Conservation (phyloP, 2,888 invertebrate genomes). For the Disparrhopalites patrizii region DNA sequence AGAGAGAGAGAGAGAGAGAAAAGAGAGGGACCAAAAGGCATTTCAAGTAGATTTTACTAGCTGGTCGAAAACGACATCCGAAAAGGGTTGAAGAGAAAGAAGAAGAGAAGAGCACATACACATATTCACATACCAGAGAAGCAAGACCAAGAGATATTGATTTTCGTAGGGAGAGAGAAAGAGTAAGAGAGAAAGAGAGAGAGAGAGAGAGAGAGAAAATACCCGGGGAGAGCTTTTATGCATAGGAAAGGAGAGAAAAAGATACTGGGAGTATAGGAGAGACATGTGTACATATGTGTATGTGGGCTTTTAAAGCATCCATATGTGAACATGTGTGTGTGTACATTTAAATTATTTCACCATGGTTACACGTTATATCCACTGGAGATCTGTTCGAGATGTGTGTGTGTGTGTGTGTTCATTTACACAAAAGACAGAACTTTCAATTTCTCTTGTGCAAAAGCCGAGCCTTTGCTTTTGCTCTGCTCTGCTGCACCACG, state of each 20-base stretch:
- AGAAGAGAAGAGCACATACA: constrained; percentile 2
- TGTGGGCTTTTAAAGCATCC: constrained; percentile 22
- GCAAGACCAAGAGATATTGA: constrained; percentile 19
- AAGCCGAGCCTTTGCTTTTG: constrained; percentile 11
- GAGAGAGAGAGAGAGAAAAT: constrained; percentile 11
- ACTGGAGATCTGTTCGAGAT: constrained; percentile 20
- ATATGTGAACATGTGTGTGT: constrained; percentile 17
- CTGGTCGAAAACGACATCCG: constrained; percentile 12
- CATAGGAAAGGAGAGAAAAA: constrained; percentile 4
- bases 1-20: constrained; percentile 8
- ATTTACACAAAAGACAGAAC: constrained; percentile 25
- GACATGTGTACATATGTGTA: constrained; percentile 5
- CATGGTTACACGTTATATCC: constrained; percentile 26
- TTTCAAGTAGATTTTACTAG: background rate
- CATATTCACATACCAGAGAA: constrained; percentile 7
- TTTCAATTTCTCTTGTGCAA: constrained; percentile 22
- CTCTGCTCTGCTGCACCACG: constrained; percentile 5
- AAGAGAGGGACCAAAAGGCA: background rate
- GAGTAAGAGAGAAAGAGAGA: background rate
- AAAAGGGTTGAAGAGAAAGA: constrained; percentile 12
- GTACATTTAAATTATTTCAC: constrained; percentile 30
- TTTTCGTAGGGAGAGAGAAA: background rate
- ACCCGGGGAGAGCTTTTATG: constrained; percentile 22
- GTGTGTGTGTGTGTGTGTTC: constrained; percentile 12
- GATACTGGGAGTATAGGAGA: background rate